Conservation (phyloP, 1,140 invertebrate species). For the Gonioctena quinquepunctata region DNA sequence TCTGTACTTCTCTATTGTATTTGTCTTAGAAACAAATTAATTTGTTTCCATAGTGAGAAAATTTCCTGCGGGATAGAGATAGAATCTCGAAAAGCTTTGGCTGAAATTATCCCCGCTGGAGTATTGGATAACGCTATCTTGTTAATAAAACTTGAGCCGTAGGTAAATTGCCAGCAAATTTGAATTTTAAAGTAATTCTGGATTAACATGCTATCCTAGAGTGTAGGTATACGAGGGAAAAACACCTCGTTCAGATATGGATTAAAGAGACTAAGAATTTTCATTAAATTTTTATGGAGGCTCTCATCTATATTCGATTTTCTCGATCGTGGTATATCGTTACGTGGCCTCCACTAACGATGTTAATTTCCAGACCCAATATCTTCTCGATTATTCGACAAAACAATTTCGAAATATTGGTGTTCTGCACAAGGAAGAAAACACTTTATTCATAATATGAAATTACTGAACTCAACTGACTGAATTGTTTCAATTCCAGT, state of each 20-base stretch:
- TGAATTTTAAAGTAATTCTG: slow-evolving; percentile 18
- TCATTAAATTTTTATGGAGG: not conserved
- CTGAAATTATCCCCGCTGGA: slow-evolving; percentile 11
- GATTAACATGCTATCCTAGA: slow-evolving; percentile 6
- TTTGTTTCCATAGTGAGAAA: slow-evolving; percentile 3
- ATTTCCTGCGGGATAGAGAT: not conserved
- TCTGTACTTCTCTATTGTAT: not conserved
- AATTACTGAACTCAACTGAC: too few relatives aligned
- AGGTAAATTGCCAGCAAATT: slow-evolving; percentile 15
- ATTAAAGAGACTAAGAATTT: not conserved
- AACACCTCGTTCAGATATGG: not conserved
- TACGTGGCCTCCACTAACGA: too few relatives aligned
- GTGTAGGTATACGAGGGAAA: not conserved
- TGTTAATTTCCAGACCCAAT: too few relatives aligned
- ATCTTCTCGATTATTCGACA: too few relatives aligned
- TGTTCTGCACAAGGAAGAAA: too few relatives aligned
- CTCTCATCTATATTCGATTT: too few relatives aligned
- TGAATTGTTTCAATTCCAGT: too few relatives aligned
- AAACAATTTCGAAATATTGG: too few relatives aligned
- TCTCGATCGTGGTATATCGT: too few relatives aligned
- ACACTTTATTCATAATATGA: too few relatives aligned
- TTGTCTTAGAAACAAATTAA: slow-evolving; percentile 13
- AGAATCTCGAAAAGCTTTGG: not conserved
- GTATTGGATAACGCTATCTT: slow-evolving; percentile 21
- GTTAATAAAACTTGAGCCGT: slow-evolving; percentile 19